Conservation (phyloP, 2,888 invertebrate species). For the Lepetodrilus schrolli region DNA sequence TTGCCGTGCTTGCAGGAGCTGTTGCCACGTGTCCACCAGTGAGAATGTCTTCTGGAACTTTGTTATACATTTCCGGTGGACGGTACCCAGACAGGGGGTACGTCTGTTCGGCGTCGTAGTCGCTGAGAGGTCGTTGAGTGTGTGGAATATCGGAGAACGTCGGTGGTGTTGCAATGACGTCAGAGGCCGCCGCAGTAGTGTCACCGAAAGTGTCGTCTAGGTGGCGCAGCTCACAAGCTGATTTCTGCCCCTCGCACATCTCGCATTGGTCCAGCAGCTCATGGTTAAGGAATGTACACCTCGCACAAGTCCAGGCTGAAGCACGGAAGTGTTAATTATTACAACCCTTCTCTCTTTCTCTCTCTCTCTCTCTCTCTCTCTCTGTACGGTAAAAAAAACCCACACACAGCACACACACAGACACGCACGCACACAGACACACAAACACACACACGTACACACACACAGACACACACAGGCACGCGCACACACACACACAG, state of each 20-base stretch:
- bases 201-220: background rate
- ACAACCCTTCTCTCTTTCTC: no score
- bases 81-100: background rate
- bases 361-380: no score
- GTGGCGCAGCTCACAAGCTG: background rate
- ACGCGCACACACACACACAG: no score
- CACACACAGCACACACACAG: background rate
- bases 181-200: background rate
- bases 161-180: background rate
- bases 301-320: constrained; percentile 1
- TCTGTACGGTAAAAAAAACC: no score
- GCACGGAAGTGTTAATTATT: no score
- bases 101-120: background rate
- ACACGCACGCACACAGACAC: background rate
- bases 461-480: background rate
- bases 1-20: background rate
- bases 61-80: background rate
- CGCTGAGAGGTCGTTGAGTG: background rate
- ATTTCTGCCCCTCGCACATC: background rate
- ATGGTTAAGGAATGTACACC: constrained; percentile 16
- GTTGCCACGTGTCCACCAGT: background rate
- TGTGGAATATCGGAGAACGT: no score
- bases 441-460: background rate
- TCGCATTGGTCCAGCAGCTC: constrained; percentile 3
- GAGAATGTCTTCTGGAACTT: background rate